These are phyloP conservation scores for Penaeus japonicus DNA, from an alignment of 1,140 invertebrate genomes.

Conservation along the genomic window DNA sequence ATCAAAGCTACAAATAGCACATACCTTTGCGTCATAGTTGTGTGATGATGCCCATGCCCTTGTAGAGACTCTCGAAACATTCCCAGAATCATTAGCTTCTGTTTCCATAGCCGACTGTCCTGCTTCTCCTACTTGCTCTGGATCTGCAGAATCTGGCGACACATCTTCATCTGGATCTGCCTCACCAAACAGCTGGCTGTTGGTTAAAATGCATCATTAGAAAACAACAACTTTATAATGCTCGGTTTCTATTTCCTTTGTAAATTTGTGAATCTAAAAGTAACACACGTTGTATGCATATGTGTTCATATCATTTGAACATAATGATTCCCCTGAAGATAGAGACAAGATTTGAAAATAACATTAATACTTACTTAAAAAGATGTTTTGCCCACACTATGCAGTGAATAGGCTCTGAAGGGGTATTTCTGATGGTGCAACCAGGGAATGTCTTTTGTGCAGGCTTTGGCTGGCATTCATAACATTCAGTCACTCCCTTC, in stretches of 20 bases:
- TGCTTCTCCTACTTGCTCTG: slow-evolving; percentile 74
- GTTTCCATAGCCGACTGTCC: slow-evolving; percentile 67
- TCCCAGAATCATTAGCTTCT: slow-evolving; percentile 71
- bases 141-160: slow-evolving; percentile 94
- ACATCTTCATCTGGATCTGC: slow-evolving; percentile 96
- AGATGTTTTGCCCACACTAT: slow-evolving; percentile 99
- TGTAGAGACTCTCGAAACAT: slow-evolving; percentile 85
- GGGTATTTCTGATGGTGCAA: slow-evolving; percentile 98
- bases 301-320: too few relatives aligned
- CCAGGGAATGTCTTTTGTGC: slow-evolving; percentile 93
- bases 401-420: slow-evolving; percentile 99
- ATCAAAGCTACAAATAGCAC: neutral
- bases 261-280: too few relatives aligned
- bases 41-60: slow-evolving; percentile 85
- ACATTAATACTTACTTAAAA: slow-evolving; percentile 81
- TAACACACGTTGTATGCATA: too few relatives aligned
- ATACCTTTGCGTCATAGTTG: slow-evolving; percentile 77
- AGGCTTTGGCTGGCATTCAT: slow-evolving; percentile 94
- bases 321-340: too few relatives aligned
- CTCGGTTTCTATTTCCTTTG: too few relatives aligned
- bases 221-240: too few relatives aligned
- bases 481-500: slow-evolving; percentile 92
- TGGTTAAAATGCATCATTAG: slow-evolving; percentile 58
- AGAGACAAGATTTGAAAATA: neutral
- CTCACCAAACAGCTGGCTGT: slow-evolving; percentile 96